Evolutionary conservation across 2,113 vertebrate species (phyloP), one percentile per base, ranked within the genome.

Genomic region (Thymallus thymallus): DNA sequence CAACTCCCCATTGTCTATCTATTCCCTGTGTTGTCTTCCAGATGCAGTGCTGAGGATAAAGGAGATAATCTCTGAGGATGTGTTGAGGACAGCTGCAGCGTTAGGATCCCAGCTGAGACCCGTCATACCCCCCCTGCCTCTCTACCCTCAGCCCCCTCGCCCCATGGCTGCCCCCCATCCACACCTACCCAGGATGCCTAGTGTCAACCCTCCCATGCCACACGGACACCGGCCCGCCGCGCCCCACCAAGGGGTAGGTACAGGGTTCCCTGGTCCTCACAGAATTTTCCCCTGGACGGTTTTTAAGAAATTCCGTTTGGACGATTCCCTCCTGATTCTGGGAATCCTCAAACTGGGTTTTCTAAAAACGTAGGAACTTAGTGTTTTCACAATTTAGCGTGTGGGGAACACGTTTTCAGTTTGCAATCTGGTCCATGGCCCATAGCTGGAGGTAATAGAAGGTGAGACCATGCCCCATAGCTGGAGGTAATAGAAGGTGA

Each of bases 11-110:
- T 1, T 18, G 22, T 22, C 18, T 5, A 60, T 69, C 26, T 64
- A 22, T 70, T 51, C 22, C 75, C 20, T 81, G 65, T 23, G 29
- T 74, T 5, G 7, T 29, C 14, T 51, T 51, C 1, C 78, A 99
- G 97, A 96, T 88, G 97, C 97, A 1, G 96, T 99, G 63, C 90
- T 95, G 78, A 90, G 94, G 73, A 98, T 99, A 81, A 98, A 98
- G 74, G 95, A 97, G 89, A 95, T 99, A 3, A 98, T 99, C 41
- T 95, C 96, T 20, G 97, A 96, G 1, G 96, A 96, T 4, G 90
- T 98, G 5, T 81, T 97, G 68, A 95, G 96, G 75, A 85, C 87
- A 7, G 85, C 87, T 0, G 84, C 85, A 51, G 86, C 88, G 4
- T 90, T 90, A 0, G 91, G 91, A 58, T 89, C 91, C 82, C 95